Conservation (phyloP, 2,113 vertebrate species). For the Xenopus tropicalis region DNA sequence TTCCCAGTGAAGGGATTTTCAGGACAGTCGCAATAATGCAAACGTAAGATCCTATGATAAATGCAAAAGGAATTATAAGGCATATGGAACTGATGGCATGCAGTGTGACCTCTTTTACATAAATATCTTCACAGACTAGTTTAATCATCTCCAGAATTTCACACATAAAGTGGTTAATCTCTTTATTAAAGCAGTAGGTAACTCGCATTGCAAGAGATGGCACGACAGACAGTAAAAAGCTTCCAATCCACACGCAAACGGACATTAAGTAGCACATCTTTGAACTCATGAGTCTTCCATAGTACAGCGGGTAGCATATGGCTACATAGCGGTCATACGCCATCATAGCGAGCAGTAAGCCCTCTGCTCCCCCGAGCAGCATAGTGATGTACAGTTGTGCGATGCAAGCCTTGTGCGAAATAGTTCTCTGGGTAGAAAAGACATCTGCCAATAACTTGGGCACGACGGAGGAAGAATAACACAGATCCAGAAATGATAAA, state of each 20-base stretch:
- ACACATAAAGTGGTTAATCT: conserved; percentile 43
- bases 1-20: conserved; percentile 2
- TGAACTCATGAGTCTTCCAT: too few relatives aligned
- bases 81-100: not conserved
- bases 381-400: too few relatives aligned
- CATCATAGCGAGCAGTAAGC: too few relatives aligned
- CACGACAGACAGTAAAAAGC: not conserved
- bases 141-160: conserved; percentile 2
- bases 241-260: not conserved
- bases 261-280: not conserved
- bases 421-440: too few relatives aligned
- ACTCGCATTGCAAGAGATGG: conserved; percentile 16
- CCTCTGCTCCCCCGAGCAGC: too few relatives aligned
- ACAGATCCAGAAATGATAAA: too few relatives aligned
- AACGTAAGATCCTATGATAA: conserved; percentile 32
- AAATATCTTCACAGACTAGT: conserved; percentile 29
- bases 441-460: too few relatives aligned
- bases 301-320: too few relatives aligned
- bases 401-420: too few relatives aligned
- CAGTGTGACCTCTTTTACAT: not conserved
- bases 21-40: conserved; percentile 1
- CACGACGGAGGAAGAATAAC: too few relatives aligned
- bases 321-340: too few relatives aligned
- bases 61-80: conserved; percentile 11
- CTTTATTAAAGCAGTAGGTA: conserved; percentile 5